These are phyloP conservation scores for Catharus bicknelli DNA, from an alignment of 2,113 vertebrate genomes.

Conservation along the genomic window DNA sequence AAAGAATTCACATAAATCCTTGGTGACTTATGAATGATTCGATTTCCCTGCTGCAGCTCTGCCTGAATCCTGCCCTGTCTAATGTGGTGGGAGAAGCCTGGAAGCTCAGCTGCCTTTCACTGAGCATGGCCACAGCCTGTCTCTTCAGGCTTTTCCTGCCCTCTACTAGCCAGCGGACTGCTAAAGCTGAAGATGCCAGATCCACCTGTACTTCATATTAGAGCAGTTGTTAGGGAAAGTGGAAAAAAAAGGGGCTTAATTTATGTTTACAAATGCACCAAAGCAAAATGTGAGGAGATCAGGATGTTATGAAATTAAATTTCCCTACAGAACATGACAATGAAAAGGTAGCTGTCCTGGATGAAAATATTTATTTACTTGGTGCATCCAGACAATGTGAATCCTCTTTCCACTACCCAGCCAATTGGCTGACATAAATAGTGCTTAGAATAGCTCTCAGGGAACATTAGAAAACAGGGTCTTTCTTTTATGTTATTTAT, in stretches of 20 bases:
- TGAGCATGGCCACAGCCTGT: not conserved
- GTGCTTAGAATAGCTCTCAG: slow-evolving; percentile 49
- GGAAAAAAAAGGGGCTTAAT: not conserved
- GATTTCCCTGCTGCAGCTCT: not conserved
- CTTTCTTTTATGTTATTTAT: slow-evolving; percentile 65
- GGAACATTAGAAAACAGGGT: slow-evolving; percentile 26
- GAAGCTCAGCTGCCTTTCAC: not conserved
- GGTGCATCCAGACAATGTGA: not conserved
- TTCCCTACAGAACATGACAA: not conserved
- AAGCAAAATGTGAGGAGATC: not conserved
- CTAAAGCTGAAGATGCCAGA: not conserved
- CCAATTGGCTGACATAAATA: slow-evolving; percentile 7
- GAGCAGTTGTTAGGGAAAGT: not conserved
- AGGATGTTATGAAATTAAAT: not conserved
- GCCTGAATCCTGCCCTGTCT: not conserved
- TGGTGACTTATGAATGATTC: not conserved
- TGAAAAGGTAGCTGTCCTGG: not conserved
- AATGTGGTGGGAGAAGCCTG: not conserved
- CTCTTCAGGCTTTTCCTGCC: not conserved
- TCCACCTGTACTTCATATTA: not conserved
- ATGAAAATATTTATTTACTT: not conserved
- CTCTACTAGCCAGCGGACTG: not conserved
- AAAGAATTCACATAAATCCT: not conserved
- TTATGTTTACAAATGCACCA: not conserved
- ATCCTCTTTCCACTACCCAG: not conserved